Percentiles rank a stretch among this genome's conserved stretches.
These are phyloP conservation scores for Drosophila meridionalis DNA, from an alignment of 2,888 invertebrate genomes.

Conservation along the genomic window DNA sequence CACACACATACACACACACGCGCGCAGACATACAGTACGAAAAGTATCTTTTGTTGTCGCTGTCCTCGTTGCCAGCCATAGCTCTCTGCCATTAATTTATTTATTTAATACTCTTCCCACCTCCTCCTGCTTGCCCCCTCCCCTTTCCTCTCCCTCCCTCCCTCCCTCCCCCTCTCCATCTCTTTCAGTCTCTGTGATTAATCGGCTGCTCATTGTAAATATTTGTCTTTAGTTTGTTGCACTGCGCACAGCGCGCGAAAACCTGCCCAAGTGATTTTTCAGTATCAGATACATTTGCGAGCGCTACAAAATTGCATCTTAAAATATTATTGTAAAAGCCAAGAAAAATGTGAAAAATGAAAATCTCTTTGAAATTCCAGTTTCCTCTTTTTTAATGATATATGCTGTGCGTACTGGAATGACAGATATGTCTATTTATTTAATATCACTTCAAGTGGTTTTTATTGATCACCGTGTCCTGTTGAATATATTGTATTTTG, in stretches of 20 bases:
- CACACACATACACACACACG: neutral
- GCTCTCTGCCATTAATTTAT: conserved; percentile 74
- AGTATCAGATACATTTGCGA: conserved; percentile 18
- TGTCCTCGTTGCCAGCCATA: conserved; percentile 52
- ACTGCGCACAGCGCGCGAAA: conserved; percentile 32
- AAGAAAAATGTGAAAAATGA: neutral
- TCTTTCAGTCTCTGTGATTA: conserved; percentile 60
- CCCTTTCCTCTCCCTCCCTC: neutral
- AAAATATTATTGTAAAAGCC: neutral
- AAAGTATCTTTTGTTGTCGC: conserved; percentile 41
- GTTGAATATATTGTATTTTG: too few species aligned
- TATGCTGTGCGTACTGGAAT: too few species aligned
- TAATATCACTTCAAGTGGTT: too few species aligned
- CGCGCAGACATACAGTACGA: neutral
- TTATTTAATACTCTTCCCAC: conserved; percentile 70
- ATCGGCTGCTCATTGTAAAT: conserved; percentile 81
- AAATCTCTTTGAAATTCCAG: neutral
- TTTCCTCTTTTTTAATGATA: neutral
- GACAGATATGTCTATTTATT: too few species aligned
- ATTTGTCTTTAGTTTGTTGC: conserved; percentile 82
- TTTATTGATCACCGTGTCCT: too few species aligned
- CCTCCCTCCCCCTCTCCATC: neutral
- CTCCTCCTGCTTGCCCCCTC: neutral
- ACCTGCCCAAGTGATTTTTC: conserved; percentile 19
- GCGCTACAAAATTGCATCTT: conserved; percentile 6